Evolutionary conservation across 2,888 invertebrate genomes (phyloP).

Genomic region (Cephus spinipes): DNA sequence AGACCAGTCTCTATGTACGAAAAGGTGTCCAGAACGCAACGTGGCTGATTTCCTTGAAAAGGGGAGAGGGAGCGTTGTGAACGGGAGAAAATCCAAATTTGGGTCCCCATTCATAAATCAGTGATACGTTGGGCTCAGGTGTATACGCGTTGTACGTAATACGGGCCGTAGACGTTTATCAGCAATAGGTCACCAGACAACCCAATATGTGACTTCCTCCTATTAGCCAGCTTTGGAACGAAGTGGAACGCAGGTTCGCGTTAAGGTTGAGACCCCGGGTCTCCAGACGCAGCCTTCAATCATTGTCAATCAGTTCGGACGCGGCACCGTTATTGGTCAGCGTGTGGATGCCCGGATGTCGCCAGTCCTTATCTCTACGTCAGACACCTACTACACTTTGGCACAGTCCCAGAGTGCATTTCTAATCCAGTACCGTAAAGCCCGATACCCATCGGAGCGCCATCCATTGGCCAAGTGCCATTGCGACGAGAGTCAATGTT

Average conservation of each 20-base stretch:
- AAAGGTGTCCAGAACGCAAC: neutral
- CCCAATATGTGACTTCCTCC: neutral
- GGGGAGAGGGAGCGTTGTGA: neutral
- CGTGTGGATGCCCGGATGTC: neutral
- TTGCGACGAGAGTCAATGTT: neutral
- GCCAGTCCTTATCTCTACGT: neutral
- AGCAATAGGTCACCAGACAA: neutral
- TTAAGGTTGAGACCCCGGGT: constrained; percentile 25
- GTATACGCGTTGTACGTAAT: neutral
- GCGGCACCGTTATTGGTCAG: constrained; percentile 49
- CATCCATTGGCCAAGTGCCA: neutral
- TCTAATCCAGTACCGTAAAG: neutral
- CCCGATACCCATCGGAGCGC: neutral
- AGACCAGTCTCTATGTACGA: neutral
- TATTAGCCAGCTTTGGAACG: neutral
- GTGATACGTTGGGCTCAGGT: neutral
- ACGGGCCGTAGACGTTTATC: neutral
- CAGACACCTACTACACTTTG: neutral
- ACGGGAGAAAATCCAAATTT: neutral
- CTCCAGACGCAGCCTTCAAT: constrained; percentile 45
- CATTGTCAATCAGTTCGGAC: constrained; percentile 56
- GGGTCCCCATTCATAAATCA: neutral
- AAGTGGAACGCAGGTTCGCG: constrained; percentile 35
- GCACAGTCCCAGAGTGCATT: neutral
- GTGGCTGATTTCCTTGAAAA: neutral